Evolutionary conservation across 2,888 invertebrate genomes (phyloP).

Genomic region (Physocephala rufipes): DNA sequence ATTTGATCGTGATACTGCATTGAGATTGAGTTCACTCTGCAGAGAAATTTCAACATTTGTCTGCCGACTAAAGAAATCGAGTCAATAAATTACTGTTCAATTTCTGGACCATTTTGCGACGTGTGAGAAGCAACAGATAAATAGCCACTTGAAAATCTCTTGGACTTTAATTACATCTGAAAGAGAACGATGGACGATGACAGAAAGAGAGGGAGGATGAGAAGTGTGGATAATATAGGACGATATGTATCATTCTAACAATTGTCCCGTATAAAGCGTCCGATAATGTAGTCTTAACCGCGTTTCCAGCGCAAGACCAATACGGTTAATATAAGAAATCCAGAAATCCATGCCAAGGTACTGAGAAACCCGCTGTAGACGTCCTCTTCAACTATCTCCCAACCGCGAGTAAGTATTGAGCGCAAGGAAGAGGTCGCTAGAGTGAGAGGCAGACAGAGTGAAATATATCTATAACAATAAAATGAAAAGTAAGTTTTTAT

Average conservation of each 20-base stretch:
- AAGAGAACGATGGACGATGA: too few relatives aligned
- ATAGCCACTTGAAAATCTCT: too few relatives aligned
- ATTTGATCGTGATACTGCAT: too few relatives aligned
- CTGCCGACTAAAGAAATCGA: too few relatives aligned
- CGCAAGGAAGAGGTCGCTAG: conserved; percentile 91
- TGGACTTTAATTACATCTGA: too few relatives aligned
- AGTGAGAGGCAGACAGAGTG: conserved; percentile 85
- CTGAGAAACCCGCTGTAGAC: conserved; percentile 90
- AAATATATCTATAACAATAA: conserved; percentile 71
- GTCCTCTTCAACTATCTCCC: conserved; percentile 81
- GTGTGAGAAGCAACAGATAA: too few relatives aligned
- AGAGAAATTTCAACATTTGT: too few relatives aligned
- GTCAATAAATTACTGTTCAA: too few relatives aligned
- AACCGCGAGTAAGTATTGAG: conserved; percentile 87
- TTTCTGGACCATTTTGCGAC: too few relatives aligned
- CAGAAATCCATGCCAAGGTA: conserved; percentile 84
- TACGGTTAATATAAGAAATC: conserved; percentile 82
- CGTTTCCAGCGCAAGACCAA: conserved; percentile 83
- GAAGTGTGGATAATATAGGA: too few relatives aligned
- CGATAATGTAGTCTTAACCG: conserved; percentile 68
- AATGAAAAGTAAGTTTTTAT: neutral
- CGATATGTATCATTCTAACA: neutral
- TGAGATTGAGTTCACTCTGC: too few relatives aligned
- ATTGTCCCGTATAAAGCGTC: neutral
- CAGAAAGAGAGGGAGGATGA: too few relatives aligned